Conservation (phyloP, 1,140 invertebrate species). For the Halyomorpha halys region DNA sequence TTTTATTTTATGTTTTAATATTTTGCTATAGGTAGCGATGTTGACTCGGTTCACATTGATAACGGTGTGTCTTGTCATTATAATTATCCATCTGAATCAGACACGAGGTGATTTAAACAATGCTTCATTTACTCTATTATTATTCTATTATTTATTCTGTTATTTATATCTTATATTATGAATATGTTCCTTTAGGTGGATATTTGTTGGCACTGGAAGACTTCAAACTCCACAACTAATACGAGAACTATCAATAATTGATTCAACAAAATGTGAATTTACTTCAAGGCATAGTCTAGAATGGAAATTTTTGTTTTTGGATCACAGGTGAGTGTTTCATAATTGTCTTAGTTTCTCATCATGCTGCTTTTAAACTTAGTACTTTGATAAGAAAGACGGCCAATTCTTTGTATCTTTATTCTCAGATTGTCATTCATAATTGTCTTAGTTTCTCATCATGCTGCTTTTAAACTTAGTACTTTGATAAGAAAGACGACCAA, state of each 20-base stretch:
- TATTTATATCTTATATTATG: too few species aligned
- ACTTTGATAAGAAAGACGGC: too few species aligned
- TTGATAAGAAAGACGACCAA: too few species aligned
- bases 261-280: conserved; percentile 75
- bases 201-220: conserved; percentile 75
- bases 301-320: conserved; percentile 91
- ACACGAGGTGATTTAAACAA: conserved; percentile 3
- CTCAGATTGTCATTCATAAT: background rate
- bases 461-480: too few species aligned
- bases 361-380: too few species aligned
- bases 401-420: too few species aligned
- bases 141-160: background rate
- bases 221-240: conserved; percentile 74
- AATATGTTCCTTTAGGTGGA: conserved; percentile 39
- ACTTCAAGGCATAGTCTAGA: conserved; percentile 86
- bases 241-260: conserved; percentile 72
- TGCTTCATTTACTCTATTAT: too few species aligned
- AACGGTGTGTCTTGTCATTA: conserved; percentile 9
- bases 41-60: conserved; percentile 15
- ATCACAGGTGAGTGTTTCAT: conserved; percentile 51
- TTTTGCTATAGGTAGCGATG: conserved; percentile 19
- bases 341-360: background rate
- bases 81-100: conserved; percentile 21
- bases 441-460: background rate
- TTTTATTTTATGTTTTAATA: too few species aligned